phyloP scores from a whole-genome alignment of 1,140 invertebrate genomes.

The Tetragonula clypearis region DNA sequence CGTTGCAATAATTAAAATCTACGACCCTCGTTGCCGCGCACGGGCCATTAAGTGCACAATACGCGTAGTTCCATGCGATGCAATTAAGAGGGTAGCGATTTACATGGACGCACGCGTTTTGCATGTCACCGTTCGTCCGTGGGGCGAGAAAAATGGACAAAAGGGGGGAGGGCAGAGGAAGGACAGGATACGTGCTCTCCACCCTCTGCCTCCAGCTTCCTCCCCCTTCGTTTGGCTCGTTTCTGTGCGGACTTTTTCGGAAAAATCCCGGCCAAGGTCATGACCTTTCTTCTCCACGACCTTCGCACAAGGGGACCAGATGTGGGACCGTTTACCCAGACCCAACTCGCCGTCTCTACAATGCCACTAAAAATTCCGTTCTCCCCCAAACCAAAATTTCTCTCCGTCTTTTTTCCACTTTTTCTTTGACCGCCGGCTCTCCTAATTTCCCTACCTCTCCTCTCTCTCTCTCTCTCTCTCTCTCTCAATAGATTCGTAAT shows the following conservation, averaged over 20 bases:
- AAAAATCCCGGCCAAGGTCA: conserved; percentile 76
- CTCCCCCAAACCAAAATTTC: conserved; percentile 47
- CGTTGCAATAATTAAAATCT: conserved; percentile 65
- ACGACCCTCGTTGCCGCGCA: conserved; percentile 52
- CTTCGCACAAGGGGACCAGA: conserved; percentile 68
- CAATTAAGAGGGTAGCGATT: conserved; percentile 77
- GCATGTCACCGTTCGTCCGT: conserved; percentile 74
- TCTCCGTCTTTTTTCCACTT: conserved; percentile 24
- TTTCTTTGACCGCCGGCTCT: conserved; percentile 8
- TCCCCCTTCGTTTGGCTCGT: conserved; percentile 4
- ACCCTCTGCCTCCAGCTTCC: background rate
- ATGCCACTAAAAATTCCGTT: conserved; percentile 69
- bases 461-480: conserved; percentile 56
- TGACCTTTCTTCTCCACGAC: conserved; percentile 70
- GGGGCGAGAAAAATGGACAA: conserved; percentile 62
- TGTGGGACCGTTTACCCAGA: conserved; percentile 65
- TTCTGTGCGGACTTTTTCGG: conserved; percentile 72
- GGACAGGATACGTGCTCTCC: background rate
- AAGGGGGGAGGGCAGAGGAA: conserved; percentile 31
- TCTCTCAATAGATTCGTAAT: conserved; percentile 73
- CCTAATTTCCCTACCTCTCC: conserved; percentile 36
- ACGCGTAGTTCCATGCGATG: conserved; percentile 64
- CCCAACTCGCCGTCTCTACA: conserved; percentile 55
- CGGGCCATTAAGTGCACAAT: conserved; percentile 73
- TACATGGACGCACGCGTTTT: conserved; percentile 74